These are phyloP conservation scores for Nomada ruficornis DNA, from an alignment of 2,888 invertebrate genomes.

Conservation along the genomic window DNA sequence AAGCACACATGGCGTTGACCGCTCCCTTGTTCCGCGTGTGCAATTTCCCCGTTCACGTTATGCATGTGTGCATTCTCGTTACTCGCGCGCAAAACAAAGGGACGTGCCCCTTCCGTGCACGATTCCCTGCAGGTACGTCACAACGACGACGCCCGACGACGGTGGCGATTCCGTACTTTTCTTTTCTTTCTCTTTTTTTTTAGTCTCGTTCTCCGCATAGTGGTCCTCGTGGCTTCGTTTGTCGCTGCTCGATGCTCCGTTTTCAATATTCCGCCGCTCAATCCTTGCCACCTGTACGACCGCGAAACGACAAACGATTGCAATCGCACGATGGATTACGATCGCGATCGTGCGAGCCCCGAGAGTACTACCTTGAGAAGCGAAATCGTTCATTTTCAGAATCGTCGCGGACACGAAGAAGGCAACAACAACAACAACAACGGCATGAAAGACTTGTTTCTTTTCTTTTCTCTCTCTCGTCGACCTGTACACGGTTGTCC, in stretches of 20 bases:
- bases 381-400: neutral
- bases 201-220: conserved; percentile 21
- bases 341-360: neutral
- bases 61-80: neutral
- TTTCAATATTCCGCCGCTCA: neutral
- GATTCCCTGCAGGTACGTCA: conserved; percentile 53
- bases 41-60: neutral
- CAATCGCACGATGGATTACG: neutral
- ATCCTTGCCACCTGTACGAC: neutral
- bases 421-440: neutral
- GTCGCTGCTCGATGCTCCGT: neutral
- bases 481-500: no score
- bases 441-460: no score
- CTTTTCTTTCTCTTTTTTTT: neutral
- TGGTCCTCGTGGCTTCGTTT: conserved; percentile 13
- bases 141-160: conserved; percentile 40
- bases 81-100: neutral
- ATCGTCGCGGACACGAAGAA: neutral
- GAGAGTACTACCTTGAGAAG: no score
- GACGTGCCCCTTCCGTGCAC: conserved; percentile 18
- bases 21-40: neutral
- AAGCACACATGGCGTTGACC: conserved; percentile 44
- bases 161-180: conserved; percentile 37
- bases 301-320: neutral
- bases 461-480: neutral